Evolutionary conservation across 2,888 invertebrate species (phyloP).

Genomic region (Lymantria monacha): DNA sequence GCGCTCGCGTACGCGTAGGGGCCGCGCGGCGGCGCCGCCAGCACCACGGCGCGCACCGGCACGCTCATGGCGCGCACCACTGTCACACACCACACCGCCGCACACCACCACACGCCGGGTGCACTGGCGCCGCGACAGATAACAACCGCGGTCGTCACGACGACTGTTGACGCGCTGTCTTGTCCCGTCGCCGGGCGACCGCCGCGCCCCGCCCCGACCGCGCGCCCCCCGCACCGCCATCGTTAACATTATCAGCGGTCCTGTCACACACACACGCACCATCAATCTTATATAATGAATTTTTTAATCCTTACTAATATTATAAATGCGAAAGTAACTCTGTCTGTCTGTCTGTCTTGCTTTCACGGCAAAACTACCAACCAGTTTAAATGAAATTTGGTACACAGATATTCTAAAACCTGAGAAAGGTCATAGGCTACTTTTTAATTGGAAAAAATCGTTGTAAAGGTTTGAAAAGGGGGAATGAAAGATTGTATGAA

Average conservation of each 20-base stretch:
- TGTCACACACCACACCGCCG: neutral
- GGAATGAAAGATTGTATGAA: too few relatives aligned
- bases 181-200: constrained; percentile 26
- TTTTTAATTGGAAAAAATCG: too few relatives aligned
- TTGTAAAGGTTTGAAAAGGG: too few relatives aligned
- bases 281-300: too few relatives aligned
- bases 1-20: constrained; percentile 84
- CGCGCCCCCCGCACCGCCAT: neutral
- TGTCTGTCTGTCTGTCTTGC: too few relatives aligned
- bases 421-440: too few relatives aligned
- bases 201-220: constrained; percentile 10
- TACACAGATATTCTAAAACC: too few relatives aligned
- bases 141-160: constrained; percentile 42
- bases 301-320: too few relatives aligned
- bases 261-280: too few relatives aligned
- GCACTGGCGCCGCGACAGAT: constrained; percentile 27
- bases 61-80: constrained; percentile 52
- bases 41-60: constrained; percentile 64
- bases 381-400: too few relatives aligned
- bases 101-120: neutral
- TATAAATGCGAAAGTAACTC: too few relatives aligned
- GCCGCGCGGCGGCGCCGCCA: constrained; percentile 54
- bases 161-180: constrained; percentile 28
- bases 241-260: neutral
- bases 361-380: too few relatives aligned